Base-by-base conservation (phyloP, 2,888 invertebrate species). In the Pinctada fucata region DNA sequence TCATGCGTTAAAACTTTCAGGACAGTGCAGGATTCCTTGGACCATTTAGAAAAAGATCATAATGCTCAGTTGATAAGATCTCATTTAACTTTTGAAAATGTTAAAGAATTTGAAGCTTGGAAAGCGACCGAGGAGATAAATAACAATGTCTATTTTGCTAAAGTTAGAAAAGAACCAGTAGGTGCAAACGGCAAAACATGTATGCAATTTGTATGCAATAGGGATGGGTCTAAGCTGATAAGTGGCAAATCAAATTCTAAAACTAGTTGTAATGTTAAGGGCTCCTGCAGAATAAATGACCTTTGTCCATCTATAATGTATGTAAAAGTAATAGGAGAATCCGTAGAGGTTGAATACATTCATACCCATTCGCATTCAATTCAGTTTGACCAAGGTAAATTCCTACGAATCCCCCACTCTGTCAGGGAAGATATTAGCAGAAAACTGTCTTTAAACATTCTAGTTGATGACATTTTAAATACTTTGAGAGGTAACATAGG, bases 291-390 rank as follows among this genome's bases (percentile, higher is more conserved):
- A 70, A 63, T 76, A 45, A 76, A 70, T 48, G 64, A 50, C 5
- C 13, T 64, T 10, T 69, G 70, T 64, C 70, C 76, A 31, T 63
- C 69, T 70, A 31, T 31, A 10, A 10, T 76, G 47, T 58, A 47
- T 58, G 76, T 76, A 13, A 31, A 71, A 64, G 70, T 70, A 13
- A 45, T 16, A 13, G 6, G 31, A 5, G 64, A 70, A 5, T 50
- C 47, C 31, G 64, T 70, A 10, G 10, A 70, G 16, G 76, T 64
- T n/a, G 71, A 63, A 50, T 72, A 76, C 50, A 66, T 76, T 50
- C 70, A 76, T 31, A 49, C 76, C 4, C 71, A 76, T 64, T 71
- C 71, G 8, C 71, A 76, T 51, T 71, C 70, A 49, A 13, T 71
- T 45, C 51, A 58, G 47, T 67, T 75, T 66, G 67, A 67, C 66